Evolutionary conservation across 2,113 vertebrate genomes (phyloP).

Genomic region (zebrafish (Danio rerio)): DNA sequence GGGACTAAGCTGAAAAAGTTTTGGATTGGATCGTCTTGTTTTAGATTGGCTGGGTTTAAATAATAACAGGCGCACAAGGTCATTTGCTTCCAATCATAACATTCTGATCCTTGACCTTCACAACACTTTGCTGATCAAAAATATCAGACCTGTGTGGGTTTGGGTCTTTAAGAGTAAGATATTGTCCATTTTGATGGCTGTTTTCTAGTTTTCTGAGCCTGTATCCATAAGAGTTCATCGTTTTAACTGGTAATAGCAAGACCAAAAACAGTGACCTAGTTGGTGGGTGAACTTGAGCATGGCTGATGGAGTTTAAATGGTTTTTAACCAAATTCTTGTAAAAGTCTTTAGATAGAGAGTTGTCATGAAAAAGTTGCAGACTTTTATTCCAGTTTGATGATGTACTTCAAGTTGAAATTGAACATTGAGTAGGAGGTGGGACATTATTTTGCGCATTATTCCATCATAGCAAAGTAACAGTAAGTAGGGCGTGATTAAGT

Average conservation of each 20-base stretch:
- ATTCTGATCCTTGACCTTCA: not conserved
- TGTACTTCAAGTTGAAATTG: too few relatives aligned
- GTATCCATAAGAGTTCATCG: not conserved
- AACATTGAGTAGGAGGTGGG: too few relatives aligned
- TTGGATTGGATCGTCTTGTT: too few relatives aligned
- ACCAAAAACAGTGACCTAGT: constrained; percentile 8
- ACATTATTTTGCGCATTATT: too few relatives aligned
- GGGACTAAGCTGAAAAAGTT: too few relatives aligned
- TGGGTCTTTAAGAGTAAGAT: not conserved
- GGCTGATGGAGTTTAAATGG: not conserved
- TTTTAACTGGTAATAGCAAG: not conserved
- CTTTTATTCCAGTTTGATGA: too few relatives aligned
- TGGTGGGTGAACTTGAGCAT: not conserved
- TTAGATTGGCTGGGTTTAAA: not conserved
- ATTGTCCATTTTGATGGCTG: not conserved
- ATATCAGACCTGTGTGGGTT: not conserved
- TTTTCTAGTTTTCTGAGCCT: not conserved
- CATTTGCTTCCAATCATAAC: not conserved
- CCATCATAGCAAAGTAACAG: too few relatives aligned
- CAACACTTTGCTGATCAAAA: not conserved
- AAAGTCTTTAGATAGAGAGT: too few relatives aligned
- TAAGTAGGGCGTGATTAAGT: too few relatives aligned
- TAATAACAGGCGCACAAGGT: not conserved
- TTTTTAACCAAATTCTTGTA: not conserved
- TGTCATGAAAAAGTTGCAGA: too few relatives aligned